A percentile compares a stretch with the other conserved stretches of the same genome.
Evolutionary conservation across 2,888 invertebrate species (phyloP).

Genomic region (Cistogaster globosa): DNA sequence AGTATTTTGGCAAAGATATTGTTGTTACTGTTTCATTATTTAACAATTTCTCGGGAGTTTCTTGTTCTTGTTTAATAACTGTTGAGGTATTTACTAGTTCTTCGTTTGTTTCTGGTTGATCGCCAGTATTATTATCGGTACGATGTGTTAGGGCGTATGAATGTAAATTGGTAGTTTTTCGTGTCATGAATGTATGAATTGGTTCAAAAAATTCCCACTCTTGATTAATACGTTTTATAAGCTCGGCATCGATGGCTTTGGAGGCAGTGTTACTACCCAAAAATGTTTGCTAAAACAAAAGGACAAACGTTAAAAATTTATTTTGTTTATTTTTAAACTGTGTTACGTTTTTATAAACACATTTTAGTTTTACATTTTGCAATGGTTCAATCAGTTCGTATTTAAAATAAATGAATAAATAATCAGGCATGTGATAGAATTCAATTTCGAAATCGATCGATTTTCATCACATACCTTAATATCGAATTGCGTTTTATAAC

Average conservation of each 20-base stretch:
- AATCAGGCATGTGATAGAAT: no score
- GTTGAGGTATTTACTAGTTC: slow-evolving; percentile 39
- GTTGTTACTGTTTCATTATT: slow-evolving; percentile 44
- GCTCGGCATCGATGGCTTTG: slow-evolving; percentile 71
- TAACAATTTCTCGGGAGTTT: slow-evolving; percentile 37
- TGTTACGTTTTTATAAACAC: no score
- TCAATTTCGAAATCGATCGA: no score
- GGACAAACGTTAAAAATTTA: not conserved
- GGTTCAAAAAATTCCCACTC: slow-evolving; percentile 82
- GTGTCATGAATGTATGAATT: slow-evolving; percentile 80
- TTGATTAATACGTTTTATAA: slow-evolving; percentile 75
- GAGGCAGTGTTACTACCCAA: slow-evolving; percentile 68
- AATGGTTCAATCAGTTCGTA: no score
- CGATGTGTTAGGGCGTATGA: slow-evolving; percentile 78
- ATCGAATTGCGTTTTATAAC: no score
- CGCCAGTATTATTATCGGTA: slow-evolving; percentile 9
- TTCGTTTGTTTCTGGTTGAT: slow-evolving; percentile 71
- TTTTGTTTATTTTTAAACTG: no score
- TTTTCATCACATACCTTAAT: no score
- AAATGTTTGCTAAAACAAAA: slow-evolving; percentile 71
- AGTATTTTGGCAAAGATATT: slow-evolving; percentile 57
- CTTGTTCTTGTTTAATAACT: slow-evolving; percentile 48
- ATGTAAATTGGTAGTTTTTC: slow-evolving; percentile 79
- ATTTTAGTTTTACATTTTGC: no score
- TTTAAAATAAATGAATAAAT: no score